These are phyloP conservation scores for Hypocryptadius cinnamomeus DNA, from an alignment of 2,113 vertebrate species.

Conservation along the genomic window DNA sequence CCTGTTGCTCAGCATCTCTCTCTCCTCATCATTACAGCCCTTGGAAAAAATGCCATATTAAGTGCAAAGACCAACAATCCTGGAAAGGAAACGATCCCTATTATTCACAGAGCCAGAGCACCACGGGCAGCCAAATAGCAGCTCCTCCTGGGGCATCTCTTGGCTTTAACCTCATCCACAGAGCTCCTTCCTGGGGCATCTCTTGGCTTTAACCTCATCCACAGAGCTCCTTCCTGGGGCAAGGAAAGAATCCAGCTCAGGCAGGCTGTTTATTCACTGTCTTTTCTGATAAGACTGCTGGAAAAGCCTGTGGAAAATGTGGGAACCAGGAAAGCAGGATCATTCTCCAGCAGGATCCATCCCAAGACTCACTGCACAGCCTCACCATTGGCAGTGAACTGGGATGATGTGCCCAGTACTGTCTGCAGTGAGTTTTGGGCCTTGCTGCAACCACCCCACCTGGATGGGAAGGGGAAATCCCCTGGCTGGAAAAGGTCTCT, in stretches of 20 bases:
- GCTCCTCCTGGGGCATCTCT: neutral
- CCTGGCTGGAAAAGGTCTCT: neutral
- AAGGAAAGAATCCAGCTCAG: neutral
- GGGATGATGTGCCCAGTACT: neutral
- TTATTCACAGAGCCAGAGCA: neutral
- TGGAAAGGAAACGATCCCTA: neutral
- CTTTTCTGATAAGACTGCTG: neutral
- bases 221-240: too few relatives aligned
- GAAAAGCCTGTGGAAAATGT: neutral
- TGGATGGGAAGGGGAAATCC: neutral
- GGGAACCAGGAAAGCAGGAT: neutral
- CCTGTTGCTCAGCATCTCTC: conserved; percentile 7
- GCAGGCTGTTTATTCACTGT: neutral
- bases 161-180: neutral
- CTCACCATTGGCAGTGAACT: neutral
- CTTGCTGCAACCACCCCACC: neutral
- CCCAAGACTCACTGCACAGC: neutral
- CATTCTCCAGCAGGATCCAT: neutral
- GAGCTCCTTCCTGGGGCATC: neutral
- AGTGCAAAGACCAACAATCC: neutral
- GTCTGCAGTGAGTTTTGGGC: neutral
- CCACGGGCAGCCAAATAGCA: neutral
- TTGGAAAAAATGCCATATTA: conserved; percentile 11
- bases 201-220: too few relatives aligned
- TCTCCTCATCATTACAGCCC: conserved; percentile 2